These are phyloP conservation scores for Emesis russula DNA, from an alignment of 2,888 invertebrate genomes.

Conservation along the genomic window DNA sequence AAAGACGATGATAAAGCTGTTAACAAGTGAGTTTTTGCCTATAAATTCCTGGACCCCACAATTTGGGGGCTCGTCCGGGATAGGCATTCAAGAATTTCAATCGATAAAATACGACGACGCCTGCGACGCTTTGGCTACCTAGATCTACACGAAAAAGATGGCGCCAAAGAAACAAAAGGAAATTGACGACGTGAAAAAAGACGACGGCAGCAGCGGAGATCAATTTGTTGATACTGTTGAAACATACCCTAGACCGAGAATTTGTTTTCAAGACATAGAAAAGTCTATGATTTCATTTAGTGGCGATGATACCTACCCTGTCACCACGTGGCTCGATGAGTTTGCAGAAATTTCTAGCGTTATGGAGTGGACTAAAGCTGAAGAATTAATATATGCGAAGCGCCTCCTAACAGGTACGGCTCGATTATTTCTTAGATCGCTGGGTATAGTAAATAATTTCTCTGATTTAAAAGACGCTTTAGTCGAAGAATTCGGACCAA, in stretches of 20 bases:
- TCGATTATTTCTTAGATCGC: background rate
- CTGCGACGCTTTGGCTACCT: no score
- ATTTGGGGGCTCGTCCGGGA: slow-evolving; percentile 55
- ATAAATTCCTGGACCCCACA: background rate
- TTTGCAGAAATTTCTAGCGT: slow-evolving; percentile 34
- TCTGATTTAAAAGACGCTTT: no score
- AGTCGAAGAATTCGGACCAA: no score
- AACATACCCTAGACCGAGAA: background rate
- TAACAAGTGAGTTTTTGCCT: no score
- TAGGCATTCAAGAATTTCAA: background rate
- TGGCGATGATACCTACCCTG: slow-evolving; percentile 46
- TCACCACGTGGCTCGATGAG: slow-evolving; percentile 29
- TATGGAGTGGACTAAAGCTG: slow-evolving; percentile 33
- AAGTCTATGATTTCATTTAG: slow-evolving; percentile 51
- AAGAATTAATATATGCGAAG: slow-evolving; percentile 38
- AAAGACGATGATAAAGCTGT: no score
- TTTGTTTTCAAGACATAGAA: slow-evolving; percentile 40
- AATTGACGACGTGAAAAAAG: background rate
- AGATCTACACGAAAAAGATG: slow-evolving; percentile 38
- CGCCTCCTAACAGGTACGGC: slow-evolving; percentile 31
- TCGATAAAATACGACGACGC: no score
- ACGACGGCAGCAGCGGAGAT: no score
- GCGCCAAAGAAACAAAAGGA: slow-evolving; percentile 26
- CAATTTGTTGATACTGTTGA: no score
- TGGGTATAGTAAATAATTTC: background rate